Base-by-base conservation (phyloP, 2,888 invertebrate genomes). In the Quadriops clusia region DNA sequence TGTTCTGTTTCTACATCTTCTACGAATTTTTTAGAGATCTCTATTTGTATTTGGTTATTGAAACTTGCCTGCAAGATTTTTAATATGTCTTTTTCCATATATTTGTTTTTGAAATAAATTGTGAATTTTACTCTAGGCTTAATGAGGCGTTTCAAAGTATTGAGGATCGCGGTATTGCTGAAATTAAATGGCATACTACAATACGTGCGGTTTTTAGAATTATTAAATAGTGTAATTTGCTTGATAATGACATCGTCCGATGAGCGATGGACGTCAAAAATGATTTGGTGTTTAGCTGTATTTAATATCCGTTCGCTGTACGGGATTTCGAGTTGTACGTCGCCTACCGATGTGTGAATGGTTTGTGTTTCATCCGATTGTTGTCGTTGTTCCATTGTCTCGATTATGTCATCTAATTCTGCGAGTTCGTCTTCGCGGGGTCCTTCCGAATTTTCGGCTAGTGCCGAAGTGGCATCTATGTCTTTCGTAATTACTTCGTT, bases 1-100 rank as follows among this genome's bases (percentile, higher is more conserved):
- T 35, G 32, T 4, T 14, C 3, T 4, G 31, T 33, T 30, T 37
- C 32, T 4, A 37, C 5, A 23, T 42, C 40, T 32, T 35, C 28
- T 8, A 28, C 15, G 7, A 37, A 24, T 13, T 20, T 34, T 10
- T 40, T 42, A 21, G 30, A 26, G 23, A 35, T 35, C 16, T 35
- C 30, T 9, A 42, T 21, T 34, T 40, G 34, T 2, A 36, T 20
- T n/a, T 15, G 30, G 10, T 33, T 32, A 25, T 36, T 13, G 22
- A 39, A 36, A 22, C 30, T 6, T 5, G 23, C 7, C 25, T 29
- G 23, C 23, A 23, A 21, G 8, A 31, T 24, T 5, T 4, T 24
- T n/a, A 10, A 9, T 15, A 30, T 28, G 15, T 17, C 10, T 5
- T 2, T 3, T 34, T 39, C 37, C 28, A 39, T 7, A 24, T 30